Percentiles rank a stretch among this genome's conserved stretches.
phyloP scores from a whole-genome alignment of 2,797 vertebrate genomes.

The Phoxinus dragarum region DNA sequence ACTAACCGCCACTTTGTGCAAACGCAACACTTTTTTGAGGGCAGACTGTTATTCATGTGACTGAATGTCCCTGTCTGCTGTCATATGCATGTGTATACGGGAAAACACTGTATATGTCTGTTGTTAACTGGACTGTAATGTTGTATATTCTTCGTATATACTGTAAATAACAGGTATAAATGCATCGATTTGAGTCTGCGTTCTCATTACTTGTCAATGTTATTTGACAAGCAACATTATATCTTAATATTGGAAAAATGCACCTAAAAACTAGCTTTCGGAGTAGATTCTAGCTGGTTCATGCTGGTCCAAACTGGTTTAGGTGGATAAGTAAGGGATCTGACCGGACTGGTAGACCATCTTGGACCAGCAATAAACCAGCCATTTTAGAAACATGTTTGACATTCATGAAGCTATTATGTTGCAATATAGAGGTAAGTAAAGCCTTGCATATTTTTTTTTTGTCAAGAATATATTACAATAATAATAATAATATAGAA shows the following conservation, averaged over 20 bases:
- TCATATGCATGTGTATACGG: slow-evolving; percentile 70
- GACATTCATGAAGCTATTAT: neutral
- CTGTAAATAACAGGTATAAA: slow-evolving; percentile 70
- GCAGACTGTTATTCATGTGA: slow-evolving; percentile 68
- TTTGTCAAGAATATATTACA: neutral
- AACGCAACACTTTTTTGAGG: slow-evolving; percentile 49
- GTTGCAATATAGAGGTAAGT: slow-evolving; percentile 28
- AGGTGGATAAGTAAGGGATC: neutral
- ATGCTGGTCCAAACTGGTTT: slow-evolving; percentile 52
- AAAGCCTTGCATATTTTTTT: neutral
- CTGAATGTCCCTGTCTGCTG: slow-evolving; percentile 66
- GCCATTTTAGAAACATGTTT: neutral
- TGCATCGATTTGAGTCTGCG: slow-evolving; percentile 51
- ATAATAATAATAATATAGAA: neutral
- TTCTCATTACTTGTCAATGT: slow-evolving; percentile 8
- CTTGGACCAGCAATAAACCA: neutral
- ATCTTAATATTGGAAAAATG: neutral
- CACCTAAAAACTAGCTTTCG: neutral
- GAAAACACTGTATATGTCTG: slow-evolving; percentile 51
- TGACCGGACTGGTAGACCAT: neutral
- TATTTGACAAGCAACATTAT: neutral
- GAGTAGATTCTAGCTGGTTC: slow-evolving; percentile 1
- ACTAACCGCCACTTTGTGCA: slow-evolving; percentile 47
- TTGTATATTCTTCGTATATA: slow-evolving; percentile 59
- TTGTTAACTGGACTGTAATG: slow-evolving; percentile 62